Evolutionary conservation across 2,888 invertebrate genomes (phyloP), one percentile per base, ranked within the genome.

Genomic region (Drosophila ustulata): DNA sequence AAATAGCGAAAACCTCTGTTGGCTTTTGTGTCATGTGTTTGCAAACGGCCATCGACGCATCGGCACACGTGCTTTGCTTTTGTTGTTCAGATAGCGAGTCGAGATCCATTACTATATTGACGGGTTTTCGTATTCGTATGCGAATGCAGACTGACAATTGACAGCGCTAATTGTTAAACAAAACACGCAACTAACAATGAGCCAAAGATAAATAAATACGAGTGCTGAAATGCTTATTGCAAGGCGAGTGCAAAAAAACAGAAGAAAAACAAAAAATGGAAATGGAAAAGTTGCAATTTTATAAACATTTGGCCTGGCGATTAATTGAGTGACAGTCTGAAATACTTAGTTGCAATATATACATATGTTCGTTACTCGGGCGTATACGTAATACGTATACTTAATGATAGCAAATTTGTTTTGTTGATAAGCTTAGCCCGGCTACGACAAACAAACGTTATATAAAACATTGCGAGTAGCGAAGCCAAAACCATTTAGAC

Each of bases 121-220:
- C 7, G 13, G 11, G 37, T 11, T n/a, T 37, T 37, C 39, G 39
- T 39, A 9, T 11, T 34, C 11, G 11, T 9, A 9, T 34, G 34
- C 34, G 34, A 34, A 52, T 52, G 26, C 9, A 43, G 53, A 47
- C 58, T 52, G 34, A 23, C 75, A 61, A 58, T 58, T 66, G 80
- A 77, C 66, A 63, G 66, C 56, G 80, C 65, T 80, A 81, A 81
- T 81, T 81, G 86, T 63, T 66, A 67, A 74, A 45, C 81, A 57
- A 75, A 71, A 59, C 81, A 83, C 68, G 78, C 84, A 77, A 37
- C 63, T 41, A 55, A 61, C 69, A 45, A 41, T 57, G 28, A 58
- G 39, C 7, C 37, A 30, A 9, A 39, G 41, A 58, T 61, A 62
- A 75, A 45, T 51, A 78, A 49, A 66, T 68, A 46, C 45, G 23